Conservation (phyloP, 2,888 invertebrate species). For the Malachius bipustulatus region DNA sequence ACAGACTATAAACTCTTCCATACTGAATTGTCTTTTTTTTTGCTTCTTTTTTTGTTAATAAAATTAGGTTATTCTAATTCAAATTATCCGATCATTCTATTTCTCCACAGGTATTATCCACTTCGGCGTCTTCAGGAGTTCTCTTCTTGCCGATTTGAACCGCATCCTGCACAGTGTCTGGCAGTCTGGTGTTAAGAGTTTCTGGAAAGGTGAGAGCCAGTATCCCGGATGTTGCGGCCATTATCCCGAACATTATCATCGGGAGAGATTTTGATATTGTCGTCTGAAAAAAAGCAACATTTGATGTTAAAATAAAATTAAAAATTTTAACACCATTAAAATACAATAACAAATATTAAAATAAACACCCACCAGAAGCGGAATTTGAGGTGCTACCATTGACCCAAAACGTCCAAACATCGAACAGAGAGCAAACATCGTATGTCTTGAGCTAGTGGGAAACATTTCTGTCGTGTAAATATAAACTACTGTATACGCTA, state of each 20-base stretch:
- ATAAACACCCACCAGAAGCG: conserved; percentile 48
- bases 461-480: conserved; percentile 50
- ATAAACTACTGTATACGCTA: conserved; percentile 21
- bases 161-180: conserved; percentile 50
- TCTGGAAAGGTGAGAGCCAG: conserved; percentile 51
- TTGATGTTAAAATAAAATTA: conserved; percentile 4
- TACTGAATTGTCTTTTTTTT: too few relatives aligned
- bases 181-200: conserved; percentile 46
- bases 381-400: conserved; percentile 58
- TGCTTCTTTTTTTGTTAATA: too few relatives aligned
- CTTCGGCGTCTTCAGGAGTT: too few relatives aligned
- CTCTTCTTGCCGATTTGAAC: conserved; percentile 30
- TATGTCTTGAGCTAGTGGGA: conserved; percentile 54
- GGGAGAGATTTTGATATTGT: conserved; percentile 42
- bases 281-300: conserved; percentile 32
- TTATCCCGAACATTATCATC: conserved; percentile 45
- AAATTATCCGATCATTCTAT: too few relatives aligned
- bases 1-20: too few relatives aligned
- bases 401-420: conserved; percentile 59
- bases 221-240: conserved; percentile 44
- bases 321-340: too few relatives aligned
- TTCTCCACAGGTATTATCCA: too few relatives aligned
- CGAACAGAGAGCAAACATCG: conserved; percentile 54
- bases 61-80: too few relatives aligned
- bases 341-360: too few relatives aligned